phyloP scores from a whole-genome alignment of 1,140 invertebrate species.

The Diachasma alloeum region DNA sequence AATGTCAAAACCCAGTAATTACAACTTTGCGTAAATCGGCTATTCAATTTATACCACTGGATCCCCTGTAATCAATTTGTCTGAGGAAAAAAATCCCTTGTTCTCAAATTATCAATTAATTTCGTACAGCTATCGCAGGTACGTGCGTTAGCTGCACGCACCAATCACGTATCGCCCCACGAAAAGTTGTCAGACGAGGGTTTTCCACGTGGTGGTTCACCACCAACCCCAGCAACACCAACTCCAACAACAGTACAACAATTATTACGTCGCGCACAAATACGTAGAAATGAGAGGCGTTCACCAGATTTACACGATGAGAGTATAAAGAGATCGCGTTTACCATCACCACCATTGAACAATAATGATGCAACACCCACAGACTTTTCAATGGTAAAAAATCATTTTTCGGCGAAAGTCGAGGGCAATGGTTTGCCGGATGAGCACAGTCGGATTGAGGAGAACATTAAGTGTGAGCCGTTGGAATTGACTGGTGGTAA shows the following conservation, averaged over 20 bases:
- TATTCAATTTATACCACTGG: neutral
- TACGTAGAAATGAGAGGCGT: conserved; percentile 70
- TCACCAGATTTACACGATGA: conserved; percentile 69
- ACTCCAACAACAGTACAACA: conserved; percentile 71
- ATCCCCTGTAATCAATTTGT: neutral
- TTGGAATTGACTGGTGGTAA: conserved; percentile 78
- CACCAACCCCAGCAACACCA: conserved; percentile 69
- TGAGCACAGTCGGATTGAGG: conserved; percentile 61
- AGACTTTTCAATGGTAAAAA: conserved; percentile 77
- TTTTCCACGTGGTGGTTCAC: conserved; percentile 57
- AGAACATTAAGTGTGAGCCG: conserved; percentile 82
- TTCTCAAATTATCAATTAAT: conserved; percentile 28
- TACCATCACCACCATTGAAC: conserved; percentile 70
- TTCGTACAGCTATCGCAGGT: conserved; percentile 63
- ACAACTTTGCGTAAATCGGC: neutral
- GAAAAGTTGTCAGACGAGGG: conserved; percentile 64
- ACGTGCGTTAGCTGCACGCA: conserved; percentile 66
- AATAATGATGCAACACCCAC: conserved; percentile 75
- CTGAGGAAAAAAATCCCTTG: neutral
- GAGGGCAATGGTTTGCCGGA: conserved; percentile 61
- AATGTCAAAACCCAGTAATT: neutral
- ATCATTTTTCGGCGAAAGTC: conserved; percentile 67
- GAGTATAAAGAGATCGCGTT: conserved; percentile 64
- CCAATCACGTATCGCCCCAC: conserved; percentile 67
- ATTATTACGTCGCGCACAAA: conserved; percentile 73